Evolutionary conservation across 53 echinoderm and acorn worm species (phyloP).

Genomic region (Temnopleurus reevesii): DNA sequence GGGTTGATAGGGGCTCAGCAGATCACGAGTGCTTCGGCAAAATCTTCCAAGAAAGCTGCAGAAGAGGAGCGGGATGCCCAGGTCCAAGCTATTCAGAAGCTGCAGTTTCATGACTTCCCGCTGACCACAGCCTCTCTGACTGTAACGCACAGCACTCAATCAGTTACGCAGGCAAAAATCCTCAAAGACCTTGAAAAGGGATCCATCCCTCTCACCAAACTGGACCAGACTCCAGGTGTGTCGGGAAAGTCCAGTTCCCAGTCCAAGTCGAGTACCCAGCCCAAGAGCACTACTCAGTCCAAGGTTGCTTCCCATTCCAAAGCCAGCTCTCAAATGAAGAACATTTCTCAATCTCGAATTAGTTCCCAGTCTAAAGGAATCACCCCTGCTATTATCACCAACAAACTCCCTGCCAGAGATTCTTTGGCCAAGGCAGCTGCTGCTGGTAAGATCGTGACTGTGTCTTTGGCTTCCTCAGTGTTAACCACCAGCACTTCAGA

Average conservation of each 20-base stretch:
- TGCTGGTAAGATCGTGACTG: not conserved
- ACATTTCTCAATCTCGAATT: not conserved
- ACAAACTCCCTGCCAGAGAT: not conserved
- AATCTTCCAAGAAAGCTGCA: constrained; percentile 59
- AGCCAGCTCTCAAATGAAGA: not conserved
- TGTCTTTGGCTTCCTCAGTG: not conserved
- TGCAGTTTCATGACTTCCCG: constrained; percentile 99
- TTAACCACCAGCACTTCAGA: not conserved
- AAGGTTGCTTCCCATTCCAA: not conserved
- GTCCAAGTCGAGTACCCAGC: not conserved
- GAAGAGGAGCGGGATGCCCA: constrained; percentile 72
- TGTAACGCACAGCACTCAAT: constrained; percentile 34
- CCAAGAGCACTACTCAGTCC: not conserved
- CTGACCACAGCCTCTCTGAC: constrained; percentile 90
- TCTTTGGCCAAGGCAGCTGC: not conserved
- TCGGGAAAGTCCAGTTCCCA: not conserved
- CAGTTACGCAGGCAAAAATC: constrained; percentile 93
- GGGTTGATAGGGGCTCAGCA: constrained; percentile 75
- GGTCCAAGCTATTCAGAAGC: constrained; percentile 96
- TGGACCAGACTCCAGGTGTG: not conserved
- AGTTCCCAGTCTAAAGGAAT: not conserved
- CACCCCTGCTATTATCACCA: not conserved
- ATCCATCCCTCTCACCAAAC: constrained; percentile 53
- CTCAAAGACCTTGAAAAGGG: constrained; percentile 85
- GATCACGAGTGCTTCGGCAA: constrained; percentile 7